A percentile compares a stretch with the other conserved stretches of the same genome.
Evolutionary conservation across 2,797 vertebrate species (phyloP).

Genomic region (Bufotes viridis): DNA sequence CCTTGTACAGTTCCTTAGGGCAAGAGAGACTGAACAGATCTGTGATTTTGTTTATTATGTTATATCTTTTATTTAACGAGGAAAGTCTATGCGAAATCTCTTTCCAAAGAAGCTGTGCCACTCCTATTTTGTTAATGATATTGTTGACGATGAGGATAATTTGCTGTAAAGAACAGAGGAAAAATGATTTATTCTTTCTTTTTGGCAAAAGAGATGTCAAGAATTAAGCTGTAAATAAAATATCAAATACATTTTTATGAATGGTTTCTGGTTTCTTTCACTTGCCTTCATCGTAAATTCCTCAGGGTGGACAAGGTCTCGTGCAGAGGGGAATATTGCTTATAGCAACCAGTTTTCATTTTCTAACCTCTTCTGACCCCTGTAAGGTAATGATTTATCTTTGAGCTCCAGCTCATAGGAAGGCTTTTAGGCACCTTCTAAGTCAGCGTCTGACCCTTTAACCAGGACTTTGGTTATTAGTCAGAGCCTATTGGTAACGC

Average conservation of each 20-base stretch:
- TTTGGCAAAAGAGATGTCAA: slow-evolving; percentile 63
- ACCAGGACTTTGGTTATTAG: too few species aligned
- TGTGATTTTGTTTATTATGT: slow-evolving; percentile 68
- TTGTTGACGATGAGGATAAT: slow-evolving; percentile 67
- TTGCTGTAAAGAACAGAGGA: slow-evolving; percentile 64
- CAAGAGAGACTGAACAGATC: slow-evolving; percentile 68
- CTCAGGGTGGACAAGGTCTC: too few species aligned
- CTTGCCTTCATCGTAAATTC: too few species aligned
- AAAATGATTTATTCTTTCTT: slow-evolving; percentile 69
- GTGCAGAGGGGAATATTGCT: too few species aligned
- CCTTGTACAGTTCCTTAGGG: slow-evolving; percentile 79
- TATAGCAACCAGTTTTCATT: too few species aligned
- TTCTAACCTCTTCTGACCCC: too few species aligned
- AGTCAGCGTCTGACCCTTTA: too few species aligned
- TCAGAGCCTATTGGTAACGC: too few species aligned
- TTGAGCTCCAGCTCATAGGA: too few species aligned
- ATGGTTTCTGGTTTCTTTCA: background rate
- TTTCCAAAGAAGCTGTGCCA: slow-evolving; percentile 74
- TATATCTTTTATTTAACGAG: slow-evolving; percentile 65
- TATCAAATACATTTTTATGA: slow-evolving; percentile 58
- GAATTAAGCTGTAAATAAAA: slow-evolving; percentile 64
- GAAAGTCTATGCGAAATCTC: slow-evolving; percentile 64
- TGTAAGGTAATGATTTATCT: too few species aligned
- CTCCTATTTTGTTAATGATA: slow-evolving; percentile 69
- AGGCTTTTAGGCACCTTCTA: too few species aligned